Evolutionary conservation across 2,888 invertebrate genomes (phyloP).

Genomic region (Leistus spinibarbis): DNA sequence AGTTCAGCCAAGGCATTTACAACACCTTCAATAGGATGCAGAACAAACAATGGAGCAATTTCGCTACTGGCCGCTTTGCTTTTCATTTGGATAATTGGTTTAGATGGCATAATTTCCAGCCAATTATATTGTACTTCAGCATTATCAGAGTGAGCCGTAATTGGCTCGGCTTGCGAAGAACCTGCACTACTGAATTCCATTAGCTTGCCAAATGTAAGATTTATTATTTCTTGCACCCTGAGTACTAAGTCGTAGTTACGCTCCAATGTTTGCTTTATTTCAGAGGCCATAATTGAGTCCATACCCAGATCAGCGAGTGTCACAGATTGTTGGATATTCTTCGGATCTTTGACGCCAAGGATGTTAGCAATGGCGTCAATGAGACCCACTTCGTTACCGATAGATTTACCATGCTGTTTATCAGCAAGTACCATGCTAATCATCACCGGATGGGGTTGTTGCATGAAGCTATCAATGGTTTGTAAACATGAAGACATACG

Average conservation of each 20-base stretch:
- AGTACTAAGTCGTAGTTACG: slow-evolving; percentile 89
- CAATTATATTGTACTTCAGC: slow-evolving; percentile 62
- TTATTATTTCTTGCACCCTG: slow-evolving; percentile 89
- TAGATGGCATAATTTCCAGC: slow-evolving; percentile 76
- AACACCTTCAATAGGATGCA: slow-evolving; percentile 91
- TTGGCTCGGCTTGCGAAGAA: slow-evolving; percentile 35
- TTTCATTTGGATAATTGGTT: slow-evolving; percentile 71
- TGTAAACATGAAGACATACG: slow-evolving; percentile 91
- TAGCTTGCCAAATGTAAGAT: slow-evolving; percentile 78
- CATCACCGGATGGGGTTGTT: slow-evolving; percentile 82
- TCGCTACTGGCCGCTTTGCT: slow-evolving; percentile 60
- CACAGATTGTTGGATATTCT: slow-evolving; percentile 74
- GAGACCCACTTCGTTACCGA: slow-evolving; percentile 67
- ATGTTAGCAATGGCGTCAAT: slow-evolving; percentile 86
- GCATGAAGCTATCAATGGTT: slow-evolving; percentile 88
- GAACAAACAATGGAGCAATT: slow-evolving; percentile 66
- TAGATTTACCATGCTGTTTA: slow-evolving; percentile 69
- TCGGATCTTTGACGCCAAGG: slow-evolving; percentile 85
- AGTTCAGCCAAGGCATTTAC: slow-evolving; percentile 73
- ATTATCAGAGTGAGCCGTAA: slow-evolving; percentile 55
- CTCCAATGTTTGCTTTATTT: slow-evolving; percentile 95
- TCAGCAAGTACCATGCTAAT: slow-evolving; percentile 88
- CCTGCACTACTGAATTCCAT: slow-evolving; percentile 61
- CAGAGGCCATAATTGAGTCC: slow-evolving; percentile 98
- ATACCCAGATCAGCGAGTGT: slow-evolving; percentile 94